Percentiles rank a stretch among this genome's conserved stretches.
Conservation (phyloP, 2,113 vertebrate genomes). For the Sander lucioperca region DNA sequence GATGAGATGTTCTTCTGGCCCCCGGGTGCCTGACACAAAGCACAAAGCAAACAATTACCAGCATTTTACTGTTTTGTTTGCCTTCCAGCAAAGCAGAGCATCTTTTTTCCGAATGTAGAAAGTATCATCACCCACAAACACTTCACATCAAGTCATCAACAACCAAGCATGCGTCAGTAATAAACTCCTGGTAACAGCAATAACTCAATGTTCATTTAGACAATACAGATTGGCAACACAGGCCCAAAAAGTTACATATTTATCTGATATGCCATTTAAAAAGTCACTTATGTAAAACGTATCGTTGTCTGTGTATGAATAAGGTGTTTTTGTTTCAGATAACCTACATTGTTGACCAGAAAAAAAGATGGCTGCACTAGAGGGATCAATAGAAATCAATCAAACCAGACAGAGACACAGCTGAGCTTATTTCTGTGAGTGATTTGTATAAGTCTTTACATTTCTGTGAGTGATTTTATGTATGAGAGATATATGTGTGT, state of each 20-base stretch:
- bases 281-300: background rate
- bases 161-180: background rate
- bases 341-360: background rate
- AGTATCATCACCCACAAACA: background rate
- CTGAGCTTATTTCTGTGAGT: background rate
- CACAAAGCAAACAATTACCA: background rate
- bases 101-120: background rate
- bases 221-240: too few relatives aligned
- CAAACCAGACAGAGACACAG: background rate
- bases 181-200: background rate
- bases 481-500: too few relatives aligned
- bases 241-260: background rate
- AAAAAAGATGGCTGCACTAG: background rate
- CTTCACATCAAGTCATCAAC: background rate
- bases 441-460: too few relatives aligned
- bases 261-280: background rate
- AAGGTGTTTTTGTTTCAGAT: background rate
- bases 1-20: conserved; percentile 66
- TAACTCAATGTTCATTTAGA: background rate
- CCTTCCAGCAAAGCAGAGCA: background rate
- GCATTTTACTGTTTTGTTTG: background rate
- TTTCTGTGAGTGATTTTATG: too few relatives aligned
- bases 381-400: background rate
- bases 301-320: background rate
- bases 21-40: conserved; percentile 51